Base-by-base conservation (phyloP, 1,140 invertebrate species). In the Platorchestia sp. region DNA sequence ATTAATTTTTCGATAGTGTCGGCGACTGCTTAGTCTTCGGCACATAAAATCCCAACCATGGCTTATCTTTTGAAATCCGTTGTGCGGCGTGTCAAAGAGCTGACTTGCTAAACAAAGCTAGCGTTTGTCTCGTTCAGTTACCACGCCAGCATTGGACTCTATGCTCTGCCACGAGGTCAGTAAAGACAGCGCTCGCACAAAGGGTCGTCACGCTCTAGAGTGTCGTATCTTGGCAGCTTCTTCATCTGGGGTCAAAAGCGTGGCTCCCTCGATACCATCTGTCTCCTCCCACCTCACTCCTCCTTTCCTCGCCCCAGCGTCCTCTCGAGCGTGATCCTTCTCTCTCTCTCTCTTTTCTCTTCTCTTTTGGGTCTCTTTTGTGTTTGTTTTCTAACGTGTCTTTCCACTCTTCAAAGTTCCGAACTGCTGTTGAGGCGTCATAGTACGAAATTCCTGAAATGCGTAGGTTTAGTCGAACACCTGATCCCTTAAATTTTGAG, bases 171-270 rank as follows among this genome's bases (percentile, higher is more conserved):
- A 44, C 87, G 87, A 43, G 87, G 87, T 90, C 87, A 44, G 41
- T 16, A 90, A 43, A 42, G 44, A 43, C 59, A 3, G 87, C 41
- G 27, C 27, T 75, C 41, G 41, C 87, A 90, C 87, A 90, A 90
- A 90, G 87, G 44, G 87, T 41, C 87, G 87, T 90, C 87, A 90
- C 87, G 87, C 87, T 90, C 87, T 42, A 42, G 41, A 90, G 87
- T 90, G 87, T 90, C 87, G 27, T 87, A n/a, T 87, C 86, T 87
- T 87, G 86, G 86, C 87, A 90, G 87, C 87, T 90, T 90, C 87
- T 90, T 90, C 87, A 90, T 90, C 44, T 90, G 87, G 87, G 87
- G 87, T 90, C 87, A 90, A 90, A 90, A 90, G 87, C 87, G 87
- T 90, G 87, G 87, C 87, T 90, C 87, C 27, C 44, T 90, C 41